Conservation (phyloP, 2,113 vertebrate genomes). For the Phrynocephalus versicolor region DNA sequence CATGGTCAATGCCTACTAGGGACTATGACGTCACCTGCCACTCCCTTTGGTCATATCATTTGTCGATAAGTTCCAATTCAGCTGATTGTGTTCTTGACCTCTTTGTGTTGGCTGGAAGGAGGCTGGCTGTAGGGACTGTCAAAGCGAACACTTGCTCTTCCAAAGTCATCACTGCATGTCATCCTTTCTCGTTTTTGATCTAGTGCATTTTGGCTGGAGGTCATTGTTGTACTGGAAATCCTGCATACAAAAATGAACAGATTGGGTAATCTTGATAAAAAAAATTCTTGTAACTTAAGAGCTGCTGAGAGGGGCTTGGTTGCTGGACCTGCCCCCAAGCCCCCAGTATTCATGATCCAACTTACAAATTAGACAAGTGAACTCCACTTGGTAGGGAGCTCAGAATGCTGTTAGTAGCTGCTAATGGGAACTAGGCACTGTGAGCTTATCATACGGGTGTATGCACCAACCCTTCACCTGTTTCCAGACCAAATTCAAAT, state of each 20-base stretch:
- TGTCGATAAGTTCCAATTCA: too few relatives aligned
- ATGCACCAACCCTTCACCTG: not conserved
- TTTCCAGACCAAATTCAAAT: not conserved
- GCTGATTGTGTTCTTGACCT: too few relatives aligned
- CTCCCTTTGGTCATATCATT: too few relatives aligned
- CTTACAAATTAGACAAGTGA: not conserved
- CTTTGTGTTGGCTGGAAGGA: too few relatives aligned
- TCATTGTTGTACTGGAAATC: too few relatives aligned
- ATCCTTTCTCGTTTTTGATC: not conserved
- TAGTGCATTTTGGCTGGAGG: not conserved
- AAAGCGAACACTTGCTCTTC: not conserved
- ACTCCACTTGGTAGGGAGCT: not conserved
- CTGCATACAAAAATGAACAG: too few relatives aligned
- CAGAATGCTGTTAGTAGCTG: not conserved
- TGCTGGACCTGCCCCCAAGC: not conserved
- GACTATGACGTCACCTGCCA: too few relatives aligned
- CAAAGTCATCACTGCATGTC: not conserved
- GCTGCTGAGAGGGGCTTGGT: not conserved
- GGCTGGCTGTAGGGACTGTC: too few relatives aligned
- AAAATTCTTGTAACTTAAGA: not conserved
- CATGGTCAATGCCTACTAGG: too few relatives aligned
- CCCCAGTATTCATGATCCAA: not conserved
- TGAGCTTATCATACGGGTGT: not conserved
- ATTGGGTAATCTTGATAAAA: not conserved
- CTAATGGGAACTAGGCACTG: not conserved